Percentiles rank a stretch among this genome's conserved stretches.
Evolutionary conservation across 2,113 vertebrate species (phyloP).

Genomic region (Caracal caracal): DNA sequence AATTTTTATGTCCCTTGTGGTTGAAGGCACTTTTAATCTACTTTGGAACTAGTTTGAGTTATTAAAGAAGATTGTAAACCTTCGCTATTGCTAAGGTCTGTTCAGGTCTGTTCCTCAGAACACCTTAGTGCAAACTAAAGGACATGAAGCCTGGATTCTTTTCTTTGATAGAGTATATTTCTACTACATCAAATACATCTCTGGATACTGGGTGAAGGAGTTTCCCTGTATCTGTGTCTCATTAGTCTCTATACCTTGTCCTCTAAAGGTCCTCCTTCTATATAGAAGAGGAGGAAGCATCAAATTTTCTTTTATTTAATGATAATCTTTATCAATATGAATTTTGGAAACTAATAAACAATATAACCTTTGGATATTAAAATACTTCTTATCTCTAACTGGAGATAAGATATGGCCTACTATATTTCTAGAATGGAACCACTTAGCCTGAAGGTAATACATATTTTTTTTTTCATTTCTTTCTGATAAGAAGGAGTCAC

Average conservation of each 20-base stretch:
- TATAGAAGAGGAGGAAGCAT: not conserved
- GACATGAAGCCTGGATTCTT: not conserved
- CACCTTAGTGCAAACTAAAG: not conserved
- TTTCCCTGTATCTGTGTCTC: not conserved
- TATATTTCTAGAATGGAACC: not conserved
- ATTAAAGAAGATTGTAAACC: not conserved
- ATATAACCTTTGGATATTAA: not conserved
- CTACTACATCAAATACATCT: not conserved
- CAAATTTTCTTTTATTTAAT: not conserved
- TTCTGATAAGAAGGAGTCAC: not conserved
- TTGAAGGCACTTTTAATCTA: constrained; percentile 29
- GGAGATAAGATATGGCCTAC: not conserved
- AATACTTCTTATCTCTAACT: not conserved
- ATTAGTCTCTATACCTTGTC: not conserved
- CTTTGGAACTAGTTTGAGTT: not conserved
- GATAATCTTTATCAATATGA: not conserved
- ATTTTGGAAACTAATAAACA: constrained; percentile 25
- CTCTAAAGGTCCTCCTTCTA: not conserved
- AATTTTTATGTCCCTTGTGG: not conserved
- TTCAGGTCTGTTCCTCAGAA: not conserved
- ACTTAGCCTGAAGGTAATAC: not conserved
- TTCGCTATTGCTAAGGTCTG: not conserved
- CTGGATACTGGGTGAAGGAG: not conserved
- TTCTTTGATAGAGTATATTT: not conserved
- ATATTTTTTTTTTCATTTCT: not conserved